Percentiles rank a stretch among this genome's conserved stretches.
Conservation (phyloP, 2,888 invertebrate genomes). For the Prosapia bicincta region DNA sequence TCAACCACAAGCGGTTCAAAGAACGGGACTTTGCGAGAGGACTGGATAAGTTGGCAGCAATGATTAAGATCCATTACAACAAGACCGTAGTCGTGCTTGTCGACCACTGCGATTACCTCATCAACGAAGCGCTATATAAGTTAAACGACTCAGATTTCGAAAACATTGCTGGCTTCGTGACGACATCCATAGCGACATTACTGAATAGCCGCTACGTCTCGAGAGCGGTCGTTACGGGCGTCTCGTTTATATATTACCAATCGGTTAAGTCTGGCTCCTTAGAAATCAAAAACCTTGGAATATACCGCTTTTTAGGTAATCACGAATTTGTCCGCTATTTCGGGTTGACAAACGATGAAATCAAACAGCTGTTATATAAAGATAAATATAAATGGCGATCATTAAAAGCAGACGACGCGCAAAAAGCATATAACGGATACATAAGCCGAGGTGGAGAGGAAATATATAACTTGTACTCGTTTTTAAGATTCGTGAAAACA, state of each 20-base stretch:
- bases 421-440: too few relatives aligned
- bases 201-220: not conserved
- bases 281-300: not conserved
- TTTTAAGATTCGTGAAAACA: too few relatives aligned
- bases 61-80: not conserved
- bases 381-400: too few relatives aligned
- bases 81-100: not conserved
- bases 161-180: not conserved
- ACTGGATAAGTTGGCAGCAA: not conserved
- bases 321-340: too few relatives aligned
- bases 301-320: too few relatives aligned
- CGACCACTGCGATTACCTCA: not conserved
- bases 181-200: not conserved
- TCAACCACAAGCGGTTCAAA: not conserved
- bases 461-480: too few relatives aligned
- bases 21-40: not conserved
- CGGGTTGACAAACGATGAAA: too few relatives aligned
- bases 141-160: not conserved
- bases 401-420: too few relatives aligned
- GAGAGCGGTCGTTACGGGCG: not conserved
- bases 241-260: not conserved
- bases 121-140: not conserved
- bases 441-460: too few relatives aligned
- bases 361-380: too few relatives aligned
- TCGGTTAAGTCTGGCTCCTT: not conserved